A percentile compares a stretch with the other conserved stretches of the same genome.
phyloP scores from a whole-genome alignment of 64 coral and sea anemone genomes.

The Dendrophyllia cribrosa region DNA sequence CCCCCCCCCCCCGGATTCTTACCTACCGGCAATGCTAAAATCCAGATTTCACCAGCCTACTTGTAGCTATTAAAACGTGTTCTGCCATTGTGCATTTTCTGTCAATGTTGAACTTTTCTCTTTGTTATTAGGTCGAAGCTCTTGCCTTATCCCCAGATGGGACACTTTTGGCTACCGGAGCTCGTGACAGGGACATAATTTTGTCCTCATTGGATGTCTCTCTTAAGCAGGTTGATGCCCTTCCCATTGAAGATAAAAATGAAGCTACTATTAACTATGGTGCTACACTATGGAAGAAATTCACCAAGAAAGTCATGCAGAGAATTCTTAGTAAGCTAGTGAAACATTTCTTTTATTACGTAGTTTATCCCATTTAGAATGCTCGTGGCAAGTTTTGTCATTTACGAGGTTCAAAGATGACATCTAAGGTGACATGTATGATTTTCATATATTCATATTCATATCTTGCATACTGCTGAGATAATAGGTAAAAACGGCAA shows the following conservation, averaged over 20 bases:
- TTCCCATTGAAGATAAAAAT: conserved; percentile 77
- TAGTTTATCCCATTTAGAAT: no score
- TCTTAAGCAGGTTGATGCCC: conserved; percentile 84
- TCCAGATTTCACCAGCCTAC: no score
- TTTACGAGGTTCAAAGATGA: no score
- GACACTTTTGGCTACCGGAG: conserved; percentile 79
- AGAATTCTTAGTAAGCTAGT: conserved; percentile 62
- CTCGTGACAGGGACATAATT: conserved; percentile 74
- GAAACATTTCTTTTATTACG: neutral
- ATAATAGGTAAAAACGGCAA: no score
- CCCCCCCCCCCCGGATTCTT: no score
- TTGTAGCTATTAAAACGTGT: no score
- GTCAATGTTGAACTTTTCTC: neutral
- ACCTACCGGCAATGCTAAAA: no score
- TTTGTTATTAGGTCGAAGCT: conserved; percentile 60
- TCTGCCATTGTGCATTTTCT: neutral
- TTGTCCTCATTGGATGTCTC: conserved; percentile 78
- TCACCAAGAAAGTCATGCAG: conserved; percentile 89
- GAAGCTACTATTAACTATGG: conserved; percentile 78
- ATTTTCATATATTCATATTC: no score
- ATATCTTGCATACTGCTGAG: no score
- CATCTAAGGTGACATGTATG: no score
- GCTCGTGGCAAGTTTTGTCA: no score
- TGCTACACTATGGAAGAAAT: conserved; percentile 89
- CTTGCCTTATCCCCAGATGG: conserved; percentile 87